These are phyloP conservation scores for Plutomurus gul DNA, from an alignment of 1,140 invertebrate genomes.

Conservation along the genomic window DNA sequence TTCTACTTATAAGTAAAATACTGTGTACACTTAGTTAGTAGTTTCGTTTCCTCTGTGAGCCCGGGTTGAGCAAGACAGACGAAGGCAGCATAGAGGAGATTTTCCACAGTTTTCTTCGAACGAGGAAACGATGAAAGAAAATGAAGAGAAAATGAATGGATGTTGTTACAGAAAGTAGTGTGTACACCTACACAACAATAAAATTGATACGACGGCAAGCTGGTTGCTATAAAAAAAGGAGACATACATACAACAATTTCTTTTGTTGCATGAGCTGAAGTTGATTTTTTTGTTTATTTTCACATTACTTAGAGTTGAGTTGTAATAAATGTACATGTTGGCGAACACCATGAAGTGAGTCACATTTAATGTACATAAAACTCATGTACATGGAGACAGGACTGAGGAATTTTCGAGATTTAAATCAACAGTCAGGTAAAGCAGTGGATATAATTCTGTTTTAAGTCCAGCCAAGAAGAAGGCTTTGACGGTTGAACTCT, in stretches of 20 bases:
- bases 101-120: not conserved
- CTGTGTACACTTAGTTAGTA: no score
- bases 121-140: constrained; percentile 20
- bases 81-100: no score
- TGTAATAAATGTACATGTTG: not conserved
- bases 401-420: not conserved
- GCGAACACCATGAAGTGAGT: not conserved
- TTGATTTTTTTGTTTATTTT: not conserved
- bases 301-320: not conserved
- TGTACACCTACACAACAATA: constrained; percentile 29
- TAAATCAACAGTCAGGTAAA: not conserved
- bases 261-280: not conserved
- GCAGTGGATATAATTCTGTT: not conserved
- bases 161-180: not conserved
- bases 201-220: not conserved
- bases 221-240: not conserved
- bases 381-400: not conserved
- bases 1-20: no score
- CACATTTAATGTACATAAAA: not conserved
- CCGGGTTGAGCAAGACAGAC: no score
- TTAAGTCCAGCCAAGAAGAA: not conserved
- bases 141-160: constrained; percentile 20
- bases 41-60: no score
- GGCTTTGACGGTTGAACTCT: not conserved
- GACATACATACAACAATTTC: not conserved